Evolutionary conservation across 2,113 vertebrate species (phyloP), one percentile per base, ranked within the genome.

Genomic region (Xiphias gladius): DNA sequence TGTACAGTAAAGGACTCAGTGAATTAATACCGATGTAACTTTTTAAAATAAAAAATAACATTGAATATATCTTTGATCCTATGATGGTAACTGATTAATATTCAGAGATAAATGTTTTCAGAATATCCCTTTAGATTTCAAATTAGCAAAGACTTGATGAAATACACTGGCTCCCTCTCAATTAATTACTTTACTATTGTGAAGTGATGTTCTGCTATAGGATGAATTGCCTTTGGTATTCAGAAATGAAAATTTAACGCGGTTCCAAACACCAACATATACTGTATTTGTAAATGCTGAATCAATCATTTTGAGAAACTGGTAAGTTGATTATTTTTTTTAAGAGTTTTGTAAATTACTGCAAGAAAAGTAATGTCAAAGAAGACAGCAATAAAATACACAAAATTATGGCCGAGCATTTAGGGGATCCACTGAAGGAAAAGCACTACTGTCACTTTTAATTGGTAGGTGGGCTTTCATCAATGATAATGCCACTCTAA

Each of bases 351-450:
- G 14, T 62, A 68, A 77, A 72, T 59, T 7, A 76, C 43, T 43
- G 16, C 19, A 46, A 63, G n/a, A 26, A 57, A 68, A 57, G 17
- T 70, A 32, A 68, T 32, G n/a, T 75, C 3, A 61, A 77, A 67
- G 19, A 80, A 72, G 43, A 72, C 63, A 86, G 83, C 88, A 92
- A 87, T 92, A 91, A 88, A 82, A 80, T 28, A 54, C 24, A 76
- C 32, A 22, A n/a, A 72, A 28, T 65, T 74, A 14, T 8, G 14
- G 16, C 43, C 7, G 16, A 79, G 48, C 70, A 66, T 71, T 68
- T 79, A 10, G 0, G 6, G 48, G 26, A 61, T 41, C 4, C 24
- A 24, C 35, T 70, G 63, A 67, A 24, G 26, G n/a, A 67, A 50
- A 71, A 73, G 61, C 86, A 74, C 73, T 76, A 13, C 61, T 41